Evolutionary conservation across 2,113 vertebrate species (phyloP).

Genomic region (Triplophysa dalaica): DNA sequence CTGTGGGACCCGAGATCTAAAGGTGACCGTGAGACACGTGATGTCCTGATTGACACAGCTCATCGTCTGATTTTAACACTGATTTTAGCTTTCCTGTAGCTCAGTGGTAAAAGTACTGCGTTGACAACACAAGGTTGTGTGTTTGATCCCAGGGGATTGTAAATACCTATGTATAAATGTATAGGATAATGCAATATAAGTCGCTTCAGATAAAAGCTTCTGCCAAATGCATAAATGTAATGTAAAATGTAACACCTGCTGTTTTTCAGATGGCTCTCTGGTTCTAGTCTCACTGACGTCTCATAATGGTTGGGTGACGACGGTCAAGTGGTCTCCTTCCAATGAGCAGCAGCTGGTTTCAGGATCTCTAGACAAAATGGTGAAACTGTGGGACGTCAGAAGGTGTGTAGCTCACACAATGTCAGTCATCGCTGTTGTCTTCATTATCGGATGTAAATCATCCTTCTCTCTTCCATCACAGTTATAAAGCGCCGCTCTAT

Average conservation of each 20-base stretch:
- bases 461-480: constrained; percentile 60
- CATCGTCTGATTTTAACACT: background rate
- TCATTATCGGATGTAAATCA: background rate
- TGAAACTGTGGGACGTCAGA: constrained; percentile 97
- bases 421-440: background rate
- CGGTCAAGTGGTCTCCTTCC: constrained; percentile 91
- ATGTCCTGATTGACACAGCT: background rate
- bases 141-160: too few species aligned
- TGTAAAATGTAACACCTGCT: too few species aligned
- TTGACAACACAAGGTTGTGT: too few species aligned
- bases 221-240: too few species aligned
- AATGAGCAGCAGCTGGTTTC: constrained; percentile 93
- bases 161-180: too few species aligned
- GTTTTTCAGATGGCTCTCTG: constrained; percentile 85
- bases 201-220: too few species aligned
- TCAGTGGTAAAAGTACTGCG: too few species aligned
- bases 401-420: constrained; percentile 75
- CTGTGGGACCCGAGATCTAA: constrained; percentile 94
- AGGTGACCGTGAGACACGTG: constrained; percentile 69
- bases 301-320: constrained; percentile 94
- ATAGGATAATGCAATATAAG: too few species aligned
- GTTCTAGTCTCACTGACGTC: constrained; percentile 91
- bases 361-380: constrained; percentile 92
- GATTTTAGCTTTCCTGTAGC: too few species aligned
- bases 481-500: constrained; percentile 94